phyloP scores from a whole-genome alignment of 2,797 vertebrate species.

The Pipistrellus pygmaeus region DNA sequence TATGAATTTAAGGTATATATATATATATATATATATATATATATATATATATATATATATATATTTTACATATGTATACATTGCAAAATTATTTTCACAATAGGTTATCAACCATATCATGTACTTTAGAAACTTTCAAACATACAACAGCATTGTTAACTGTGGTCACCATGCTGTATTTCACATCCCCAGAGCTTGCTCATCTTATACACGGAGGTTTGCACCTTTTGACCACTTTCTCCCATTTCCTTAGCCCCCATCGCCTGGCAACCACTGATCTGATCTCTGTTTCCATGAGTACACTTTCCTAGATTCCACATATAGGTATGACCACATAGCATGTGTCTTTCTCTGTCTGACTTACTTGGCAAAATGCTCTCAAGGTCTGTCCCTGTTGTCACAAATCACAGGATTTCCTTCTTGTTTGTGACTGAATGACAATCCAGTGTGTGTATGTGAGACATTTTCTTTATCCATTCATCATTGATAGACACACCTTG shows the following conservation, averaged over 20 bases:
- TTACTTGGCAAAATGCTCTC: background rate
- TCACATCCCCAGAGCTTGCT: background rate
- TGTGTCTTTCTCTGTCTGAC: background rate
- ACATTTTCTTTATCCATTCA: background rate
- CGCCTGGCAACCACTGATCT: no score
- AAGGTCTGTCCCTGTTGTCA: background rate
- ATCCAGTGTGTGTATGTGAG: background rate
- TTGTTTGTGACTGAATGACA: background rate
- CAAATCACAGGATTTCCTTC: background rate
- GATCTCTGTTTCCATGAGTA: background rate
- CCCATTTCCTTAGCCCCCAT: no score
- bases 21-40: fast-evolving
- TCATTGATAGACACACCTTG: background rate
- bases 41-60: no score
- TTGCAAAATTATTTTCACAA: background rate
- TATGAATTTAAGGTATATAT: no score
- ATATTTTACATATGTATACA: fast-evolving
- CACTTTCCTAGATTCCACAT: background rate
- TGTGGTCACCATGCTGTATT: background rate
- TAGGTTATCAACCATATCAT: background rate
- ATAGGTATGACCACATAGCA: background rate
- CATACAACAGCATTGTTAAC: fast-evolving
- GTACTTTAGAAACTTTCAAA: background rate
- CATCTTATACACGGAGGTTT: no score
- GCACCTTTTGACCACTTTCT: background rate